Base-by-base conservation (phyloP, 2,888 invertebrate species). In the Atethmia centrago region DNA sequence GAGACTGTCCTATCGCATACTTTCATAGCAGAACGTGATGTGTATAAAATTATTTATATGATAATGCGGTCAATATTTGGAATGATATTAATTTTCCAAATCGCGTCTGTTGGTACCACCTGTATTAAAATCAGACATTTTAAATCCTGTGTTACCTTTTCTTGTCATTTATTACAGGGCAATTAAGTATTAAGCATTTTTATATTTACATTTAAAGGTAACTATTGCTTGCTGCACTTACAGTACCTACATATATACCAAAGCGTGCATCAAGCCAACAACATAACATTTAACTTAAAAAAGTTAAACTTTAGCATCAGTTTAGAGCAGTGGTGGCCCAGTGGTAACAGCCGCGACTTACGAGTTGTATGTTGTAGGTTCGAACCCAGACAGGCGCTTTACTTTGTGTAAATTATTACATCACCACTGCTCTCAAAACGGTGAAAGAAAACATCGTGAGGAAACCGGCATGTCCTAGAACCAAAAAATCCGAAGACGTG, bases 1-100 rank as follows among this genome's bases (percentile, higher is more conserved):
- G 77, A 84, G 70, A 76, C 77, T 56, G 51, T 71, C 56, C 66
- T 70, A 75, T 80, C 80, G 58, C 72, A 71, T 61, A 71, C 85
- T 76, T 78, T 71, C 71, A 62, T 80, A 63, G 42, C 56, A 45
- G 40, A 68, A 85, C 85, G 85, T 85, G 85, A 84, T 77, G 47
- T 28, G 76, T 79, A 71, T 77, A 55, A 62, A 64, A 79, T 70
- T 79, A 73, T 75, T 69, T 74, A 8, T 65, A 73, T 56, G 55
- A 78, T 74, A 77, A 77, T 72, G 68, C 62, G 62, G 71, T 71
- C 63, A 79, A 78, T 71, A 56, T 3, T 74, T 40, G 4, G 14
- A 47, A 31, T 25, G 9, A 28, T n/a, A 28, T n/a, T 16, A 10
- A 4, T 28, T 65, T 65, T 69, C 14, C 14, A 25, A 49, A 49